These are phyloP conservation scores for Phalera bucephala DNA, from an alignment of 2,888 invertebrate genomes.

Conservation along the genomic window DNA sequence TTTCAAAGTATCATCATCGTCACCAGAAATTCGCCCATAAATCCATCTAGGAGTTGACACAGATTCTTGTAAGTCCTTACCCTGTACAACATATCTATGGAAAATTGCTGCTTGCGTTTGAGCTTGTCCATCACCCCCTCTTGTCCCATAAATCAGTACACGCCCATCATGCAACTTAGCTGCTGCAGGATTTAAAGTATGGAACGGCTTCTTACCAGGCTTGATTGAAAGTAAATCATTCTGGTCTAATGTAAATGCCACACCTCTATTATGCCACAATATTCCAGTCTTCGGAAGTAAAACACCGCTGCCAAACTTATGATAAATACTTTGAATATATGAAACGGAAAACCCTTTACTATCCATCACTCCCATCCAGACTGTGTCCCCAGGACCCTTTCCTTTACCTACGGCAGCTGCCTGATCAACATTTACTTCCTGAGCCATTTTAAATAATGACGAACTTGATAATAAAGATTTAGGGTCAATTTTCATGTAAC, in stretches of 20 bases:
- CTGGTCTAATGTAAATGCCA: conserved; percentile 51
- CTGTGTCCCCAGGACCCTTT: conserved; percentile 64
- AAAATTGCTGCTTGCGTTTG: conserved; percentile 74
- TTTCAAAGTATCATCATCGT: conserved; percentile 38
- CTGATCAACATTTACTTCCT: conserved; percentile 44
- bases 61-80: conserved; percentile 50
- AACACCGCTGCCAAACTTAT: conserved; percentile 62
- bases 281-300: conserved; percentile 69
- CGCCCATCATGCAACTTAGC: conserved; percentile 68
- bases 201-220: conserved; percentile 70
- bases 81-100: conserved; percentile 67
- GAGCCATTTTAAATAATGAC: conserved; percentile 51
- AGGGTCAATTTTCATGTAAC: conserved; percentile 56
- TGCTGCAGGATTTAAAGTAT: conserved; percentile 68
- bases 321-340: conserved; percentile 69
- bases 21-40: conserved; percentile 48
- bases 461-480: conserved; percentile 46
- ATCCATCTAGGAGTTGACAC: conserved; percentile 65
- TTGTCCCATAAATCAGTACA: conserved; percentile 63
- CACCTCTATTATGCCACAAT: conserved; percentile 69
- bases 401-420: conserved; percentile 40
- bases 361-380: conserved; percentile 76
- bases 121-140: conserved; percentile 71
- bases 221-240: conserved; percentile 50
- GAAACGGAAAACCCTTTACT: conserved; percentile 70